Conservation (phyloP, 2,888 invertebrate species). For the Eurytoma californica region DNA sequence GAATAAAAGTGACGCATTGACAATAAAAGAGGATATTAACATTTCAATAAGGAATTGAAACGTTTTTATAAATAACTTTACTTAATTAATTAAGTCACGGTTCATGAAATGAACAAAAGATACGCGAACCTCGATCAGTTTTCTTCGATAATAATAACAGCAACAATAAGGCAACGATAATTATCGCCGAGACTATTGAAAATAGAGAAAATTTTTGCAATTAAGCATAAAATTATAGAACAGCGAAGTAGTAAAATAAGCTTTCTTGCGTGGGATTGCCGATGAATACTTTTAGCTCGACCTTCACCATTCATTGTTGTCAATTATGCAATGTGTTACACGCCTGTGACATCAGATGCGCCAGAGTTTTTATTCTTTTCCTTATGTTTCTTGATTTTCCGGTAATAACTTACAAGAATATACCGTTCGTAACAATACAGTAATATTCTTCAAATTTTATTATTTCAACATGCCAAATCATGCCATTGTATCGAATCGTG, state of each 20-base stretch:
- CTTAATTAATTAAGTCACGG: too few relatives aligned
- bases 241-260: slow-evolving; percentile 34
- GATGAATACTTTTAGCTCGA: slow-evolving; percentile 65
- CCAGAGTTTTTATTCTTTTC: slow-evolving; percentile 63
- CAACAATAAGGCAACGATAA: background rate
- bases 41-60: too few relatives aligned
- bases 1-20: too few relatives aligned
- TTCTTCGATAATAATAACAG: too few relatives aligned
- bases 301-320: slow-evolving; percentile 68
- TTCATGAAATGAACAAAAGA: too few relatives aligned
- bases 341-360: slow-evolving; percentile 66
- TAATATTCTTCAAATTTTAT: background rate
- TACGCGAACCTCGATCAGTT: too few relatives aligned
- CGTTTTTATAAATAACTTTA: too few relatives aligned
- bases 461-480: background rate
- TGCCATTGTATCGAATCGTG: background rate
- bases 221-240: slow-evolving; percentile 2
- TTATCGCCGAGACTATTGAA: background rate
- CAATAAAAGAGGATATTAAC: too few relatives aligned
- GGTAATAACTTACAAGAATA: slow-evolving; percentile 4
- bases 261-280: slow-evolving; percentile 68
- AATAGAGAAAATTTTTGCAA: slow-evolving; percentile 19
- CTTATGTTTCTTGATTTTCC: slow-evolving; percentile 57
- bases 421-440: too few relatives aligned
- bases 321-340: slow-evolving; percentile 68